phyloP scores from a whole-genome alignment of 2,888 invertebrate species.

The Mechanitis mazaeus region DNA sequence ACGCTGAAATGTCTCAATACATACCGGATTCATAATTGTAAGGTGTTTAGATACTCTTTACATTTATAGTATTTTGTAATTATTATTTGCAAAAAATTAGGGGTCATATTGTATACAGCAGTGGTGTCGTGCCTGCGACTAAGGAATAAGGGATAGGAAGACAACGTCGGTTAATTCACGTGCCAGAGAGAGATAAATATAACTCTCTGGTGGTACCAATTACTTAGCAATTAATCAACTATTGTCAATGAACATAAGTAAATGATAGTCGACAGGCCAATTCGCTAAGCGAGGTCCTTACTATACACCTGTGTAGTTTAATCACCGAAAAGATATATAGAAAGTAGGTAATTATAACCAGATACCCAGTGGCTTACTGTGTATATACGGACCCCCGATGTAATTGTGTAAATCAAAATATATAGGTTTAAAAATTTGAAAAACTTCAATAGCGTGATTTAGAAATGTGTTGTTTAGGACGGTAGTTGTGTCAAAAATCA shows the following conservation, averaged over 20 bases:
- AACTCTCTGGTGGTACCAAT: conserved; percentile 13
- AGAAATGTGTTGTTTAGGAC: conserved; percentile 21
- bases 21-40: too few species aligned
- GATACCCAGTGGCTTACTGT: conserved; percentile 41
- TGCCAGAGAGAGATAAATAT: conserved; percentile 8
- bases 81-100: neutral
- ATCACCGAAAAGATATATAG: conserved; percentile 24
- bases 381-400: conserved; percentile 43
- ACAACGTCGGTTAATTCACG: conserved; percentile 12
- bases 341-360: conserved; percentile 27
- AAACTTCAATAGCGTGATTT: conserved; percentile 41
- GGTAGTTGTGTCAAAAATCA: too few species aligned
- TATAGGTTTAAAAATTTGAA: conserved; percentile 21
- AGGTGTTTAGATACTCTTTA: too few species aligned
- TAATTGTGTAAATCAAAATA: neutral
- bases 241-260: conserved; percentile 16
- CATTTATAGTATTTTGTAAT: too few species aligned
- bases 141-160: conserved; percentile 2
- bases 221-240: conserved; percentile 16
- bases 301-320: conserved; percentile 11
- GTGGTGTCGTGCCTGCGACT: conserved; percentile 14
- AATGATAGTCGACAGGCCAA: conserved; percentile 14
- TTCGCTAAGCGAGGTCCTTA: conserved; percentile 19
- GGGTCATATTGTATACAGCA: conserved; percentile 27
- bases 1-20: too few species aligned